Conservation (phyloP, 2,888 invertebrate species). For the Drosophila testacea region DNA sequence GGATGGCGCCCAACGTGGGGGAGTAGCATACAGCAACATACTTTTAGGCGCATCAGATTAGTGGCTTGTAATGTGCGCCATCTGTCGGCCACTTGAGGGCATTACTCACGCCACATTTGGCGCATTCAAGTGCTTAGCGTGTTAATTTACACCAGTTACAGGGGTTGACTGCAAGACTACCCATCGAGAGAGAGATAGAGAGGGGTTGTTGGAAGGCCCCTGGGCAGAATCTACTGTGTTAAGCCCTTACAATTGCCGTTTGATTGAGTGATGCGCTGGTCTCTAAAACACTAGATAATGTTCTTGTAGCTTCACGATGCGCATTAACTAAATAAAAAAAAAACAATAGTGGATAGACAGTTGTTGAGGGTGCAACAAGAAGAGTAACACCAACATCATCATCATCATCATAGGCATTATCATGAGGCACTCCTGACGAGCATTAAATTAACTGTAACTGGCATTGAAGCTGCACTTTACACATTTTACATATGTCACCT, state of each 20-base stretch:
- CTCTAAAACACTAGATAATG: conserved; percentile 17
- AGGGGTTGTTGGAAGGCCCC: conserved; percentile 34
- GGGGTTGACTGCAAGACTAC: conserved; percentile 26
- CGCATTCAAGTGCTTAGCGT: conserved; percentile 84
- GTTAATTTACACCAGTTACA: conserved; percentile 82
- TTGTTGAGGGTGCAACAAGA: conserved; percentile 47
- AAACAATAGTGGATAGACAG: conserved; percentile 5
- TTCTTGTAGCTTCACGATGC: conserved; percentile 47
- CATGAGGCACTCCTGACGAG: conserved; percentile 59
- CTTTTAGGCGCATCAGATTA: conserved; percentile 56
- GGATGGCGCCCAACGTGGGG: conserved; percentile 20
- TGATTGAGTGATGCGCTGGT: conserved; percentile 82
- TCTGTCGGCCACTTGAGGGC: conserved; percentile 77
- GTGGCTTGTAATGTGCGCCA: conserved; percentile 75
- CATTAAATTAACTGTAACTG: conserved; percentile 81
- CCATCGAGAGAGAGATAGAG: conserved; percentile 3
- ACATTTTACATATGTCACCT: conserved; percentile 84
- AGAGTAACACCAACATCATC: conserved; percentile 19
- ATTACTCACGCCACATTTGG: conserved; percentile 84
- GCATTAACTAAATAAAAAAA: conserved; percentile 46
- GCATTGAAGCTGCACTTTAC: conserved; percentile 81
- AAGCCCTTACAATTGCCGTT: conserved; percentile 83
- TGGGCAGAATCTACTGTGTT: conserved; percentile 35
- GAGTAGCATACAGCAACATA: neutral
- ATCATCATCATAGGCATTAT: conserved; percentile 33